Evolutionary conservation across 1,140 invertebrate genomes (phyloP), one percentile per base, ranked within the genome.

Genomic region (Drosophila lini): DNA sequence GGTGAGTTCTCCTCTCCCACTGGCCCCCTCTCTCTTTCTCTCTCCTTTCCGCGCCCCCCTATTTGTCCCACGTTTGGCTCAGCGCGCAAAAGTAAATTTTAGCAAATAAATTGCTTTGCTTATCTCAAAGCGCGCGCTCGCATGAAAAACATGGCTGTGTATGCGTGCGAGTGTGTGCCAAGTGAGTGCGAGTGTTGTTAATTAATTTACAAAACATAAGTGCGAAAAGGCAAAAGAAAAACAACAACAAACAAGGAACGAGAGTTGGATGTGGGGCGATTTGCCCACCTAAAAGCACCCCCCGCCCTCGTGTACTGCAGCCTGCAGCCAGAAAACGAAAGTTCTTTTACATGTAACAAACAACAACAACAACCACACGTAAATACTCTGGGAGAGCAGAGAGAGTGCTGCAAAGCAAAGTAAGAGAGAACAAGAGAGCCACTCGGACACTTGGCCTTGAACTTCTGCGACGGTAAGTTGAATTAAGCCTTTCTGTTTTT

Each of bases 51-150:
- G 44, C 22, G 10, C 5, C 47, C 45, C 25, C 13, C 59, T 40
- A 5, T 31, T 48, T 31, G 47, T 16, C 55, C 42, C 44, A 59
- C 70, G 41, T 47, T 52, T 56, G 36, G 44, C 62, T 55, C 68
- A 63, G 79, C 82, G 82, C 76, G 81, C 81, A 80, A 86, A 86
- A 83, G 80, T 74, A 86, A 86, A 88, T 80, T 83, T 88, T 83
- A 83, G 71, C 83, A 89, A 88, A 88, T 89, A 88, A 88, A 88
- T 89, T 83, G 80, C 76, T 83, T 80, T 74, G 84, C 83, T 88
- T 88, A 88, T 88, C 83, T 89, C 83, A 81, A 45, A 41, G 61
- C 77, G 83, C 80, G 80, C 74, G 74, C 65, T 79, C 62, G 68
- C 58, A 67, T 80, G 61, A 84, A 80, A 48, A 68, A 59, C 73